These are phyloP conservation scores for Eremophila alpestris DNA, from an alignment of 2,797 vertebrate species.

Conservation along the genomic window DNA sequence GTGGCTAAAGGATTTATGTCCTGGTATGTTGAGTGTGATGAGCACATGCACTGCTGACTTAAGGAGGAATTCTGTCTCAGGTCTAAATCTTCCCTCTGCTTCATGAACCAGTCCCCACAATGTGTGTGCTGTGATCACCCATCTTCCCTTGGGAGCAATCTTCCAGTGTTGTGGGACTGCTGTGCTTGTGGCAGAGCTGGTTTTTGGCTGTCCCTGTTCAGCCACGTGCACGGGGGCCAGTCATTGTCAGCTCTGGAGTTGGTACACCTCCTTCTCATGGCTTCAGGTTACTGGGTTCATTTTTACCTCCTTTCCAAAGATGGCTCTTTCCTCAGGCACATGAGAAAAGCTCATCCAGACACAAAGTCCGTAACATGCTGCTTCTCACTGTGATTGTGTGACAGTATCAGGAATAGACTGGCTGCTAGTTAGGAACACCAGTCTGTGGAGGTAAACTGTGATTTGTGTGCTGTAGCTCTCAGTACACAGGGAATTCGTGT, in stretches of 20 bases:
- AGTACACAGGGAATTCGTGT: neutral
- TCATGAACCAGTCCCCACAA: neutral
- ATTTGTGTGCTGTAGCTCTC: neutral
- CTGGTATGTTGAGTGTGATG: neutral
- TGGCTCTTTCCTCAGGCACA: neutral
- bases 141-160: neutral
- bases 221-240: rapidly evolving
- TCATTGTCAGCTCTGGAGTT: neutral
- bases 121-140: neutral
- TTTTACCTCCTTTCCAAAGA: neutral
- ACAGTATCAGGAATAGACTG: neutral
- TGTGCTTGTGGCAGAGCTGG: neutral
- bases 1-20: neutral
- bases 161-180: neutral
- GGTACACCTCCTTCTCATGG: neutral
- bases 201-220: neutral
- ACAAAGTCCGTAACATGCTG: rapidly evolving
- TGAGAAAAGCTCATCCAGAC: neutral
- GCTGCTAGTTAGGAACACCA: neutral
- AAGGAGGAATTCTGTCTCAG: neutral
- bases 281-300: neutral
- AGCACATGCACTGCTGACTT: neutral
- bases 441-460: neutral
- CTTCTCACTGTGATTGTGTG: neutral
- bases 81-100: neutral